These are phyloP conservation scores for Forpus xanthops DNA, from an alignment of 2,797 vertebrate species.

Conservation along the genomic window DNA sequence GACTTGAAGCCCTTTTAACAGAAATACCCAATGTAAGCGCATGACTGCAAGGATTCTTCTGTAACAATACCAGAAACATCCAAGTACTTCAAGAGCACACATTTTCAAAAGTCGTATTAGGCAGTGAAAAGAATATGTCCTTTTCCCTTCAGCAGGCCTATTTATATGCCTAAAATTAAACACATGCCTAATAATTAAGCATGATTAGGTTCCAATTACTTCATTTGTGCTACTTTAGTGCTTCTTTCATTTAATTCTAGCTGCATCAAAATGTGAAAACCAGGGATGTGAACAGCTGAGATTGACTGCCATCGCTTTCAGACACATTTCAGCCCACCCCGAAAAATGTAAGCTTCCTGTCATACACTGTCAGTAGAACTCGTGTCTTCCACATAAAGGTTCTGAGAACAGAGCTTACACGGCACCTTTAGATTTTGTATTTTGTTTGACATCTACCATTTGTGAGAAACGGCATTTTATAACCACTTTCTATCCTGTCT, in stretches of 20 bases:
- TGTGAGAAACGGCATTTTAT: constrained; percentile 25
- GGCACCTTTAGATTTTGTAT: constrained; percentile 44
- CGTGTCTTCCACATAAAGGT: constrained; percentile 22
- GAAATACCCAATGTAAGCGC: not conserved
- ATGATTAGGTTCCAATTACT: constrained; percentile 46
- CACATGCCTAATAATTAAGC: constrained; percentile 57
- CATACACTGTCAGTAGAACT: constrained; percentile 33
- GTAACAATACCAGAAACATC: not conserved
- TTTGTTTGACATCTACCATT: constrained; percentile 56
- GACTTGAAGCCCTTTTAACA: not conserved
- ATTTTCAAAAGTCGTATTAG: not conserved
- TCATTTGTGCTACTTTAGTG: not conserved
- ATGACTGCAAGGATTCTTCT: not conserved
- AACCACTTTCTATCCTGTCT: constrained; percentile 31
- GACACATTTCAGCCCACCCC: constrained; percentile 34
- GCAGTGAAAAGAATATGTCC: constrained; percentile 37
- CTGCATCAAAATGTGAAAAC: constrained; percentile 4
- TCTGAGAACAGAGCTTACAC: constrained; percentile 15
- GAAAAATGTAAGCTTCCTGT: constrained; percentile 29
- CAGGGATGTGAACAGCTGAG: constrained; percentile 22
- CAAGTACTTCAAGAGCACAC: not conserved
- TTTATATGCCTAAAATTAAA: constrained; percentile 55
- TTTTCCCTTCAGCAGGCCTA: constrained; percentile 44
- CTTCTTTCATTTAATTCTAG: not conserved
- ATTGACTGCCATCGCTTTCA: constrained; percentile 22